A percentile compares a stretch with the other conserved stretches of the same genome.
phyloP scores from a whole-genome alignment of 2,113 vertebrate species.

The Mesitornis unicolor region DNA sequence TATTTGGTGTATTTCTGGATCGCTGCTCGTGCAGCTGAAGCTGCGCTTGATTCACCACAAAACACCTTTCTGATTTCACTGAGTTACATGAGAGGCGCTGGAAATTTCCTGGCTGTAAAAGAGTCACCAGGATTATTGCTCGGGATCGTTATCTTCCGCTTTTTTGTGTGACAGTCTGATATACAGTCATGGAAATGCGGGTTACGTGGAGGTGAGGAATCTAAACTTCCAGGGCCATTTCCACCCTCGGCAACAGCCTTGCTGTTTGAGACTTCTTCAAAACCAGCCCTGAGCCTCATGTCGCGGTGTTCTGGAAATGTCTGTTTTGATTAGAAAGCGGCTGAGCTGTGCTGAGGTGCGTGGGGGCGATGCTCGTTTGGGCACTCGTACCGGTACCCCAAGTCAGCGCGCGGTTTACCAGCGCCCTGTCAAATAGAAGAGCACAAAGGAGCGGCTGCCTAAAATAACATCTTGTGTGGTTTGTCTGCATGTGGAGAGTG shows the following conservation, averaged over 20 bases:
- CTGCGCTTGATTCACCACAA: not conserved
- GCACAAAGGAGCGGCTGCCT: not conserved
- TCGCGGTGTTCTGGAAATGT: not conserved
- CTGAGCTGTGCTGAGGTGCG: too few relatives aligned
- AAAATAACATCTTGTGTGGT: not conserved
- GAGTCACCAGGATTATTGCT: not conserved
- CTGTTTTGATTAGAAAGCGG: not conserved
- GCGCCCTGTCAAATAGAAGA: not conserved
- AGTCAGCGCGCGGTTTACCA: not conserved
- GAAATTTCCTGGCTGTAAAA: not conserved
- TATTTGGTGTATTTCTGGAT: not conserved
- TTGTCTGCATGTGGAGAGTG: not conserved
- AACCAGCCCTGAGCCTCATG: not conserved
- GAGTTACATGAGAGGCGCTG: not conserved
- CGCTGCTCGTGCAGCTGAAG: not conserved
- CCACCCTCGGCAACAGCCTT: not conserved
- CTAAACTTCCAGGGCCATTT: too few relatives aligned
- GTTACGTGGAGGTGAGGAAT: not conserved
- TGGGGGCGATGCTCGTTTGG: not conserved
- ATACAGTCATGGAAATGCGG: not conserved
- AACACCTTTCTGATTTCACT: not conserved
- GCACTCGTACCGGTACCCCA: not conserved
- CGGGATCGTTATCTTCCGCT: accelerated
- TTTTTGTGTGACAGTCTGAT: not conserved
- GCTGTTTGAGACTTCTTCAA: not conserved